Evolutionary conservation across 2,113 vertebrate genomes (phyloP), one percentile per base, ranked within the genome.

Genomic region (Collichthys lucidus): DNA sequence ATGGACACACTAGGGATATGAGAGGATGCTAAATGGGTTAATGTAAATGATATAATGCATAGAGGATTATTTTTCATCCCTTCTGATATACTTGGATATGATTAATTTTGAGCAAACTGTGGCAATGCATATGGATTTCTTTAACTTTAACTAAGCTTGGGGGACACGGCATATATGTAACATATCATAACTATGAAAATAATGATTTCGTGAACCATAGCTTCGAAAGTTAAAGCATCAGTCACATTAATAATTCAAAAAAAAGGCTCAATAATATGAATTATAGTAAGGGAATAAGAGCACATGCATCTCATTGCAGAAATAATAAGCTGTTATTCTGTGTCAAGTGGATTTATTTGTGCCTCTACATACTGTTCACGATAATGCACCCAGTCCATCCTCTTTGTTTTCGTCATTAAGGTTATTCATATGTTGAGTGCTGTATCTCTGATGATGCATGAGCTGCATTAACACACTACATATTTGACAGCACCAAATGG

Each of bases 391-490:
- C 7, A 55, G 49, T 59, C 71, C 57, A 79, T 66, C 74, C 49
- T 35, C 73, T 79, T 86, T 79, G 62, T 77, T 86, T 79, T 76
- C 31, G 70, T 84, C 78, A 80, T 78, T 66, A 74, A 55, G 65
- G 76, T 79, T 55, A 65, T 29, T 49, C 61, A 47, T 86, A 77
- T 62, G 66, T 67, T 87, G 63, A 85, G 74, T 80, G 87, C 78
- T 80, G 16, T 10, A 74, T 79, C 35, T 24, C 50, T 68, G n/a
- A n/a, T 90, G 66, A 87, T 85, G 74, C 82, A 89, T 79, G 52
- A 69, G 59, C 72, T 63, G 56, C 68, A 90, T 85, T 84, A 86
- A 85, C 69, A 79, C 64, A 63, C 42, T 55, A 80, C 29, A 69
- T 63, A 69, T 79, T 29, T 80, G 61, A 83, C 77, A 60, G 53